Conservation (phyloP, 2,113 vertebrate genomes). For the Sus scrofa region T2T-Sscrofa CM000819.6:43456001-43456500, state of each 20-base stretch:
- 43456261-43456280: neutral
- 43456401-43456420: neutral
- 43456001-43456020: neutral
- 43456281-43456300: neutral
- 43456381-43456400: neutral
- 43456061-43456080: neutral
- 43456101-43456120: neutral
- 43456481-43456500: neutral
- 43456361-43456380: neutral
- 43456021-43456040: neutral
- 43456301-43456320: neutral
- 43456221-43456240: neutral
- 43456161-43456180: neutral
- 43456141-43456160: neutral
- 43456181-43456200: neutral
- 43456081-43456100: neutral
- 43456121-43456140: neutral
- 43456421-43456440: neutral
- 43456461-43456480: neutral
- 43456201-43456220: neutral
- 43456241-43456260: neutral
- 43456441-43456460: too few species aligned
- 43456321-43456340: neutral
- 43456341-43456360: neutral
- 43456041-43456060: neutral